These are phyloP conservation scores for Podarcis siculus DNA, from an alignment of 2,797 vertebrate genomes.

Conservation along the genomic window DNA sequence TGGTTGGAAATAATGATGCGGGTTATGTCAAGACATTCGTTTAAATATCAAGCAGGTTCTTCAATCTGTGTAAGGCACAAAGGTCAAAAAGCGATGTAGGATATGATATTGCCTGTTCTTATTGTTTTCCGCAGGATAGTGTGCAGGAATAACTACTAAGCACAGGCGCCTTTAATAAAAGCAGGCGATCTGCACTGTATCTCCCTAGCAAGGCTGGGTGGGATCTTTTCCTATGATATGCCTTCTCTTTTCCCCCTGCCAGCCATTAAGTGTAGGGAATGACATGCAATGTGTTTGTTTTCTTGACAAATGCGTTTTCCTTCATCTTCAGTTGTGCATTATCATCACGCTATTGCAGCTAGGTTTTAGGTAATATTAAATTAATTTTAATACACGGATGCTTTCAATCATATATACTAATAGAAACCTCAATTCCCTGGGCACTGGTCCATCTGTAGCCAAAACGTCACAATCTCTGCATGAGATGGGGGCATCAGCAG, in stretches of 20 bases:
- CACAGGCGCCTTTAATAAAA: slow-evolving; percentile 36
- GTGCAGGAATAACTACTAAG: slow-evolving; percentile 38
- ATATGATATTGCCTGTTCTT: slow-evolving; percentile 38
- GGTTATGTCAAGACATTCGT: slow-evolving; percentile 54
- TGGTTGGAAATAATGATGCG: slow-evolving; percentile 49
- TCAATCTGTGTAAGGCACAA: slow-evolving; percentile 35
- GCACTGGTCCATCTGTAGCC: too few relatives aligned
- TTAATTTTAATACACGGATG: neutral
- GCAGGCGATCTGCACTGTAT: neutral
- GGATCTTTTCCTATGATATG: neutral
- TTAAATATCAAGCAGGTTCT: slow-evolving; percentile 62
- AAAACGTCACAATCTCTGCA: too few relatives aligned
- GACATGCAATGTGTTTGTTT: neutral
- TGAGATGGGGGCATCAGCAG: too few relatives aligned
- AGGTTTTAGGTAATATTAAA: neutral
- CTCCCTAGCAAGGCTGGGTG: neutral
- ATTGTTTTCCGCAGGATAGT: slow-evolving; percentile 33
- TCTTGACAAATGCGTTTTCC: neutral
- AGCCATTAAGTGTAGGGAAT: neutral
- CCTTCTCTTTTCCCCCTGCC: neutral
- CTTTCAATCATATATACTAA: neutral
- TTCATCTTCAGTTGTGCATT: neutral
- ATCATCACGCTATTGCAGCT: neutral
- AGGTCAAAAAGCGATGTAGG: slow-evolving; percentile 42
- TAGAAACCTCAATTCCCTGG: too few relatives aligned